Percentiles rank a stretch among this genome's conserved stretches.
These are phyloP conservation scores for Maccullochella peelii DNA, from an alignment of 2,113 vertebrate species.

Conservation along the genomic window DNA sequence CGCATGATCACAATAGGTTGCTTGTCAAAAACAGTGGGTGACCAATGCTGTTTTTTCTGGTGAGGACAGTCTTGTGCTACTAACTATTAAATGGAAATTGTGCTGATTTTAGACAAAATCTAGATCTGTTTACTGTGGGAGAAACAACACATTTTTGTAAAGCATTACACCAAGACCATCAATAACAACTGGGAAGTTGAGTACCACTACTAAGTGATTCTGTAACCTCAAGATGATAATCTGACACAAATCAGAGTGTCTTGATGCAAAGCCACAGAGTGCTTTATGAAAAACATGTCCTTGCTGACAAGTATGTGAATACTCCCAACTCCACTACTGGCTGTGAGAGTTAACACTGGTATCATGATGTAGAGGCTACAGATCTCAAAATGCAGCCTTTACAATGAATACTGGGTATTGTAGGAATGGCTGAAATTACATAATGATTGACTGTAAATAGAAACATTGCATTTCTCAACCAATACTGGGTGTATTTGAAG, in stretches of 20 bases:
- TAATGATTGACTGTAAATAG: neutral
- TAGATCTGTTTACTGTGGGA: neutral
- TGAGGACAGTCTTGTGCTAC: neutral
- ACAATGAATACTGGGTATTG: neutral
- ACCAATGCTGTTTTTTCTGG: neutral
- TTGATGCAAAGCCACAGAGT: constrained; percentile 18
- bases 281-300: neutral
- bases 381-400: neutral
- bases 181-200: neutral
- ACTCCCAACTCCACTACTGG: neutral
- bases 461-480: neutral
- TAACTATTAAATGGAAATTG: neutral
- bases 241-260: constrained; percentile 5
- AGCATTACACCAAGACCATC: neutral
- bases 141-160: neutral
- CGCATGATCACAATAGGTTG: neutral
- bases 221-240: neutral
- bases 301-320: neutral
- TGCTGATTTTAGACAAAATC: too few species aligned
- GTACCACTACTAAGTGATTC: neutral
- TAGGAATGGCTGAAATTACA: neutral
- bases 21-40: neutral
- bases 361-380: neutral
- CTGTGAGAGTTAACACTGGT: neutral
- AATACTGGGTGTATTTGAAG: neutral